Percentiles rank a stretch among this genome's conserved stretches.
phyloP scores from a whole-genome alignment of 1,140 invertebrate species.

The Drosophila paulistorum region DNA sequence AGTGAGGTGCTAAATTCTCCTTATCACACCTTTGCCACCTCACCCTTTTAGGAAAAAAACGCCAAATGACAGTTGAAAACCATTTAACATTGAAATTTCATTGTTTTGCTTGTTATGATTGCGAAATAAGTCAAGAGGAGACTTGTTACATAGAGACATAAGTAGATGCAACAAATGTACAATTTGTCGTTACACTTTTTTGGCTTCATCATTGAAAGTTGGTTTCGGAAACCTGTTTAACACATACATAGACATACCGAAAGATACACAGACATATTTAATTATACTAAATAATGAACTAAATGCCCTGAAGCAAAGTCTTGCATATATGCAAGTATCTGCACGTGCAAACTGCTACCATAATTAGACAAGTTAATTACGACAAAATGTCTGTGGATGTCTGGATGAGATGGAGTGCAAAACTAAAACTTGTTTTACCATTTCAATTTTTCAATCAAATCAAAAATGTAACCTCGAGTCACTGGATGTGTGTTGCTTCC shows the following conservation, averaged over 20 bases:
- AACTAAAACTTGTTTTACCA: slow-evolving; percentile 10
- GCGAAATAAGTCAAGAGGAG: slow-evolving; percentile 25
- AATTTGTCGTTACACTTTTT: slow-evolving; percentile 58
- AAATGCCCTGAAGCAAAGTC: slow-evolving; percentile 47
- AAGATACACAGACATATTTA: slow-evolving; percentile 22
- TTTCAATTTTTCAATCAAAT: neutral
- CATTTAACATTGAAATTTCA: slow-evolving; percentile 40
- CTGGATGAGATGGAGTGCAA: slow-evolving; percentile 55
- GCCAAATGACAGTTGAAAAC: neutral
- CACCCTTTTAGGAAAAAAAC: neutral
- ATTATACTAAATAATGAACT: slow-evolving; percentile 59
- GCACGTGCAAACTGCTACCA: slow-evolving; percentile 68
- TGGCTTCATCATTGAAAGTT: slow-evolving; percentile 63
- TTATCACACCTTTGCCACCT: neutral
- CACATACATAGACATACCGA: slow-evolving; percentile 21
- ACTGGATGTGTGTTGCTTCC: neutral
- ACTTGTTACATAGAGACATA: slow-evolving; percentile 19
- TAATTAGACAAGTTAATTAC: slow-evolving; percentile 79
- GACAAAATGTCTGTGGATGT: slow-evolving; percentile 28
- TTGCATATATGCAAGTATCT: slow-evolving; percentile 7
- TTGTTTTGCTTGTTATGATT: slow-evolving; percentile 31
- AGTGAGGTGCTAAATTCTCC: slow-evolving; percentile 2
- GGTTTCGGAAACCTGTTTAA: slow-evolving; percentile 57
- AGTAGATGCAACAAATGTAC: slow-evolving; percentile 52
- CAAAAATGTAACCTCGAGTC: neutral